Conservation (phyloP, 30 jellyfish, hydroid and myxozoan genomes). For the Nemopilema nomurai region DNA sequence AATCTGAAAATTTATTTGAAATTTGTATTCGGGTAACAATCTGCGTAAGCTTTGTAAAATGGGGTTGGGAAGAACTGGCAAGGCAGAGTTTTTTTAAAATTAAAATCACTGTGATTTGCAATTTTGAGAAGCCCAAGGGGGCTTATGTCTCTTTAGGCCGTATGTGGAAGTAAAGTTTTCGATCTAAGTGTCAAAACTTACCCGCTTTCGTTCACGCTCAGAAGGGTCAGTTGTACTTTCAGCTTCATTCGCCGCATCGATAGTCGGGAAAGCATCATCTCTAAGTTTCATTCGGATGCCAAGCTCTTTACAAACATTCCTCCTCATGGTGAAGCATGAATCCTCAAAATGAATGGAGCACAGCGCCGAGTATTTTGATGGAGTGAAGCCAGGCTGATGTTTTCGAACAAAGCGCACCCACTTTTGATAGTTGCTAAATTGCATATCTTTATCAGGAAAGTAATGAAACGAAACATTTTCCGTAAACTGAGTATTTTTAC, state of each 20-base stretch:
- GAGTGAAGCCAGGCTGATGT: constrained; percentile 20
- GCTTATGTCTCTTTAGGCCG: neutral
- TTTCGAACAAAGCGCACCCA: constrained; percentile 32
- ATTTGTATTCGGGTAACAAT: neutral
- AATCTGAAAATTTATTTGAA: neutral
- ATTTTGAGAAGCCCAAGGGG: neutral
- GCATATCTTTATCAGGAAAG: constrained; percentile 1
- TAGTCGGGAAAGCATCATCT: constrained; percentile 38
- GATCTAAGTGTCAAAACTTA: neutral
- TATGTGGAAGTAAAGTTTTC: neutral
- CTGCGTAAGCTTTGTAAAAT: neutral
- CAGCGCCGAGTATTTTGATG: neutral
- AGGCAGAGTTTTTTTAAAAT: neutral
- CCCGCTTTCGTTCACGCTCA: neutral
- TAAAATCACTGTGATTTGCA: neutral
- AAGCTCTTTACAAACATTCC: constrained; percentile 30
- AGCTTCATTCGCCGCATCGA: constrained; percentile 42
- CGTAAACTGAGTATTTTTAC: constrained; percentile 14
- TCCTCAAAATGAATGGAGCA: constrained; percentile 46
- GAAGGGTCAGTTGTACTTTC: neutral
- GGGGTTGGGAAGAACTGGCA: neutral
- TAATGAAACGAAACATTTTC: neutral
- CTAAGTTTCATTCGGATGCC: constrained; percentile 20
- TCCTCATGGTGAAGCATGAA: constrained; percentile 15
- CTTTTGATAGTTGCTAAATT: neutral